Conservation (phyloP, 2,113 vertebrate genomes). For the Chamaea fasciata region DNA sequence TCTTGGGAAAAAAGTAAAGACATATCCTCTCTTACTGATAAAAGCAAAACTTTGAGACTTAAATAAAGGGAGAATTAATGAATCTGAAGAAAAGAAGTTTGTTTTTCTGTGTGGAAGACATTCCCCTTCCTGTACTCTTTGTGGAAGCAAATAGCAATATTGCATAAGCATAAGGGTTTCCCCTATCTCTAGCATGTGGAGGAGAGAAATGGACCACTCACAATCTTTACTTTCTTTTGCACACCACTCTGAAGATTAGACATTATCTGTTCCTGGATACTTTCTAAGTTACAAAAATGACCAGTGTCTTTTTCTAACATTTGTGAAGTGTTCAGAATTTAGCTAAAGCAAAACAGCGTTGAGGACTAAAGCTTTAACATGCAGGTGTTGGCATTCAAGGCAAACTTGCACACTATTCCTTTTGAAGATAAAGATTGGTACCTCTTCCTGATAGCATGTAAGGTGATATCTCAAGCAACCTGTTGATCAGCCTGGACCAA, state of each 20-base stretch:
- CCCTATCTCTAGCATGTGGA: background rate
- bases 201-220: background rate
- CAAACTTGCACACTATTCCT: background rate
- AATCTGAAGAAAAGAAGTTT: background rate
- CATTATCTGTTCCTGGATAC: background rate
- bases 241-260: background rate
- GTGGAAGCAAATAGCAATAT: background rate
- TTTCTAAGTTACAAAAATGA: background rate
- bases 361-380: background rate
- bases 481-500: slow-evolving; percentile 93
- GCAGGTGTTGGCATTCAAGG: background rate
- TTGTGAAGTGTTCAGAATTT: background rate
- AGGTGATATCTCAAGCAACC: slow-evolving; percentile 88
- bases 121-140: background rate
- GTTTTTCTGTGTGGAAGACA: background rate
- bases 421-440: slow-evolving; percentile 47
- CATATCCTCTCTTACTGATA: background rate
- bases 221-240: background rate
- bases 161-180: background rate
- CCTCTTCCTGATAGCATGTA: slow-evolving; percentile 88
- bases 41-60: background rate
- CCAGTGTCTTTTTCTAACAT: background rate
- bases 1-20: background rate
- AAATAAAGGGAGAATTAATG: background rate
- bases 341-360: background rate